Evolutionary conservation across 2,888 invertebrate genomes (phyloP), one percentile per base, ranked within the genome.

Genomic region (Hypomecis atomaria): DNA sequence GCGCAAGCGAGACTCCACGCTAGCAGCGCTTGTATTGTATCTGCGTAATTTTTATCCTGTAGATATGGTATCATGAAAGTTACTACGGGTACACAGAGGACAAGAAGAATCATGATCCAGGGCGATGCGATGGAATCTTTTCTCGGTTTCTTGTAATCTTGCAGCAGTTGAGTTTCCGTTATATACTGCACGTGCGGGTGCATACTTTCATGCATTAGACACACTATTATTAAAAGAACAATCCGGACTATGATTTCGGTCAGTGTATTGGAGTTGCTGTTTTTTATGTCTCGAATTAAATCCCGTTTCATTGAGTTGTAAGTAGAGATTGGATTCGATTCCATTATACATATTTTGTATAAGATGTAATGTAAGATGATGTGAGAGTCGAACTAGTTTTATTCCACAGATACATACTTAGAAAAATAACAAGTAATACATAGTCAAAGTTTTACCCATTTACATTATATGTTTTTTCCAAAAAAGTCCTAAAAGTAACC

Each of bases 81-180:
- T 79, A 93, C 52, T 4, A 94, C 74, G 0, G 97, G 96, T 8
- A 94, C 87, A 10, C 94, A 74, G 55, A 96, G 91, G 13, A 96
- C 94, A 9, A 95, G 83, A 9, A 93, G 78, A 87, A 96, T 94
- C 75, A 96, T 88, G 44, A 92, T 82, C 67, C 89, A 88, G n/a
- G 94, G 92, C 9, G 96, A 93, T 33, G 97, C 94, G 76, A 94
- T 95, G 50, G 96, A 95, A 1, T 93, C 90, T 5, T 94, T 94
- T 37, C 94, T 90, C 5, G 97, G 97, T 83, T 95, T 95, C 78
- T 94, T 95, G 79, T 97, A 97, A 23, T 95, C 85, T 5, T 67
- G 73, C 94, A 96, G 95, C 62, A 96, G 81, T 82, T 97, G 97
- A 73, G 96, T 94, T 38, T 95, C 94, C n/a, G 96, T 95, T 67